Evolutionary conservation across 1,140 invertebrate genomes (phyloP).

Genomic region (Drosophila guanche): DNA sequence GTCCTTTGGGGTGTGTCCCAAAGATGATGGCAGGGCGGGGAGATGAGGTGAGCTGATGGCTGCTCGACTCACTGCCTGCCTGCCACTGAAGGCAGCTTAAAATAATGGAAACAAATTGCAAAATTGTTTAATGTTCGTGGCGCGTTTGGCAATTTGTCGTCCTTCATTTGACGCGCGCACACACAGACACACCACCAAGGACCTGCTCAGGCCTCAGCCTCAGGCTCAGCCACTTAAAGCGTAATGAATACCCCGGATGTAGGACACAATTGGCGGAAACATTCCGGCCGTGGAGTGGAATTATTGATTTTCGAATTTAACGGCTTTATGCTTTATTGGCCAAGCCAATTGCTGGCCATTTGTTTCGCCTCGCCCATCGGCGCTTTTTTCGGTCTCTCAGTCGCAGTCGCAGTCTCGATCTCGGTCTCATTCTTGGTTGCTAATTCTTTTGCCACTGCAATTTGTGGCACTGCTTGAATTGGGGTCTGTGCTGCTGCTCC

Average conservation of each 20-base stretch:
- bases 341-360: constrained; percentile 71
- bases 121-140: constrained; percentile 76
- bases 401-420: not conserved
- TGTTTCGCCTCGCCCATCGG: constrained; percentile 48
- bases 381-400: constrained; percentile 4
- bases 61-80: not conserved
- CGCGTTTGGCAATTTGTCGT: constrained; percentile 75
- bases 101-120: constrained; percentile 79
- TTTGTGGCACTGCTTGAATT: too few species aligned
- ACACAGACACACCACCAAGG: not conserved
- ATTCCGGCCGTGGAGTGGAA: constrained; percentile 30
- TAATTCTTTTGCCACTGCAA: too few species aligned
- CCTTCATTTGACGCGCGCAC: constrained; percentile 52
- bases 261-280: constrained; percentile 64
- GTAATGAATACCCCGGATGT: constrained; percentile 35
- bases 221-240: too few species aligned
- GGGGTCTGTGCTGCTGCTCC: not conserved
- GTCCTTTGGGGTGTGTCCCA: too few species aligned
- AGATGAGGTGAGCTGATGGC: not conserved
- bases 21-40: constrained; percentile 4
- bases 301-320: constrained; percentile 79
- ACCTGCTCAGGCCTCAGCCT: too few species aligned
- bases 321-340: constrained; percentile 77
- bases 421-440: too few species aligned
- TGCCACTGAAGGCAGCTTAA: constrained; percentile 59